These are phyloP conservation scores for human DNA, from an alignment of 2,113 vertebrate genomes.

Conservation along the genomic window GRCh38 chr15:63588501-63589000, in stretches of 20 bases:
- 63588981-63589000: conserved; percentile 96
- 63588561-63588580: not conserved
- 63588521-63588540: not conserved
- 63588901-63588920: not conserved
- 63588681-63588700: conserved; percentile 66
- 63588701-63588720: conserved; percentile 98
- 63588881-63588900: not conserved
- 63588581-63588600: not conserved
- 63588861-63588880: not conserved
- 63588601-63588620: not conserved
- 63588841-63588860: not conserved
- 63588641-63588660: not conserved
- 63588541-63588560: not conserved
- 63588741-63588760: conserved; percentile 99
- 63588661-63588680: not conserved
- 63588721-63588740: conserved; percentile 98
- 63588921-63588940: conserved; percentile 37
- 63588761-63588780: conserved; percentile 96
- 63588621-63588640: not conserved
- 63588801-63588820: conserved; percentile 95
- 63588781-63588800: conserved; percentile 95
- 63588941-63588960: conserved; percentile 94
- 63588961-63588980: conserved; percentile 94
- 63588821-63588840: rapidly evolving
- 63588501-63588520: not conserved